Conservation (phyloP, 1,140 invertebrate genomes). For the Zaprionus ghesquierei region DNA sequence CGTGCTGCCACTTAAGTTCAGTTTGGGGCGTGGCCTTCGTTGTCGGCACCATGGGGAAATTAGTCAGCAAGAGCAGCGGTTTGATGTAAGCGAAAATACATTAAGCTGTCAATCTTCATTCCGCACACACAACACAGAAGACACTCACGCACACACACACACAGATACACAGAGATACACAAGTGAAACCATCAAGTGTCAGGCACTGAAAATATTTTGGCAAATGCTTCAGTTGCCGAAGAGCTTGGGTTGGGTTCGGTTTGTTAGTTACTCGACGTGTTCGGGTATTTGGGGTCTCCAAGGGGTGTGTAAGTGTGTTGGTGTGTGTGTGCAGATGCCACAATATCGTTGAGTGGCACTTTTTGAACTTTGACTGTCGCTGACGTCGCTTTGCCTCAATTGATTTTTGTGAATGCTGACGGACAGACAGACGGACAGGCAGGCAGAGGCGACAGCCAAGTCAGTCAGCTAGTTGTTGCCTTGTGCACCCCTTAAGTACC, state of each 20-base stretch:
- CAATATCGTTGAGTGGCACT: constrained; percentile 67
- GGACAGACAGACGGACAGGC: constrained; percentile 20
- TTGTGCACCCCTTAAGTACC: neutral
- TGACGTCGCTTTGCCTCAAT: constrained; percentile 64
- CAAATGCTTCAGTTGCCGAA: constrained; percentile 37
- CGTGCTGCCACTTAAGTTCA: constrained; percentile 46
- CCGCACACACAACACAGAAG: constrained; percentile 21
- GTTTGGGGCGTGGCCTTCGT: constrained; percentile 27
- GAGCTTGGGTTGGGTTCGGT: neutral
- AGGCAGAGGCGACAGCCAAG: neutral
- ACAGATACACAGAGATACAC: neutral
- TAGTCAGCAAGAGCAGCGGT: constrained; percentile 59
- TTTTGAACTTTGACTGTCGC: constrained; percentile 75
- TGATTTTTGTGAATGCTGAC: constrained; percentile 59
- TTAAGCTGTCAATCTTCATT: constrained; percentile 80
- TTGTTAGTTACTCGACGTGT: neutral
- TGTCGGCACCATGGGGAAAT: constrained; percentile 53
- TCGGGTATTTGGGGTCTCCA: neutral
- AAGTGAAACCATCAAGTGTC: constrained; percentile 33
- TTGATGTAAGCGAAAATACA: constrained; percentile 67
- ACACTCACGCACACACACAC: constrained; percentile 18
- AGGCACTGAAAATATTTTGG: constrained; percentile 70
- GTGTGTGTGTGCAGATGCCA: constrained; percentile 4
- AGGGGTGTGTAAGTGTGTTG: neutral
- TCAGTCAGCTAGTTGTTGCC: constrained; percentile 30